phyloP scores from a whole-genome alignment of 2,797 vertebrate genomes.

The Lateolabrax maculatus region DNA sequence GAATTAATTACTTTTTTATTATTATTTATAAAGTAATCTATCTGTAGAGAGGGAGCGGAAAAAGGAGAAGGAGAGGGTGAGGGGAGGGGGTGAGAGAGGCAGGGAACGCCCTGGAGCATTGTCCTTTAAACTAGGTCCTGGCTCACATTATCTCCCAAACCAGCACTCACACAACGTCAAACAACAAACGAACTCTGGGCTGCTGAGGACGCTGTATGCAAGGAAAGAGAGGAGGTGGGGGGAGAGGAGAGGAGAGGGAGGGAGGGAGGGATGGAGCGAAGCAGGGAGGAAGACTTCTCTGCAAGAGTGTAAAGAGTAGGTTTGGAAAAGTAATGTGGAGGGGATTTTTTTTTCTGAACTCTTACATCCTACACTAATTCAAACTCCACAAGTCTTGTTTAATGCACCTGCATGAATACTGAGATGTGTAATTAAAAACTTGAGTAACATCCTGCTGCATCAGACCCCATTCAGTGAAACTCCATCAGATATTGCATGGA shows the following conservation, averaged over 20 bases:
- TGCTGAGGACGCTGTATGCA: conserved; percentile 76
- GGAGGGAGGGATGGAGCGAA: background rate
- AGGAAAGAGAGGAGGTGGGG: conserved; percentile 48
- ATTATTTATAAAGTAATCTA: conserved; percentile 96
- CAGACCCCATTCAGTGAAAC: conserved; percentile 11
- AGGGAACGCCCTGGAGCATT: conserved; percentile 83
- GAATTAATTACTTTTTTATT: conserved; percentile 99
- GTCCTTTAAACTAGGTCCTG: conserved; percentile 89
- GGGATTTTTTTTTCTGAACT: background rate
- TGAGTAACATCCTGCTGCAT: background rate
- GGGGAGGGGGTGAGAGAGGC: conserved; percentile 62
- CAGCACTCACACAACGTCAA: conserved; percentile 82
- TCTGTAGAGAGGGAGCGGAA: conserved; percentile 76
- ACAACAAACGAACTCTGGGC: conserved; percentile 85
- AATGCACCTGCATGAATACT: conserved; percentile 4
- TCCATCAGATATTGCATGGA: background rate
- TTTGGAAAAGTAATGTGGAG: conserved; percentile 28
- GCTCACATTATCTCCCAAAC: conserved; percentile 87
- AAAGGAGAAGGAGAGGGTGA: conserved; percentile 46
- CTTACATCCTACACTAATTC: conserved; percentile 19
- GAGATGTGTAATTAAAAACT: conserved; percentile 9
- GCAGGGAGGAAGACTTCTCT: conserved; percentile 49
- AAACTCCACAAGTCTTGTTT: conserved; percentile 22
- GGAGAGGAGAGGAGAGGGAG: conserved; percentile 15
- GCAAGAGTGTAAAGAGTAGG: conserved; percentile 27